Evolutionary conservation across 2,888 invertebrate species (phyloP).

Genomic region (Cantharis flavilabris): DNA sequence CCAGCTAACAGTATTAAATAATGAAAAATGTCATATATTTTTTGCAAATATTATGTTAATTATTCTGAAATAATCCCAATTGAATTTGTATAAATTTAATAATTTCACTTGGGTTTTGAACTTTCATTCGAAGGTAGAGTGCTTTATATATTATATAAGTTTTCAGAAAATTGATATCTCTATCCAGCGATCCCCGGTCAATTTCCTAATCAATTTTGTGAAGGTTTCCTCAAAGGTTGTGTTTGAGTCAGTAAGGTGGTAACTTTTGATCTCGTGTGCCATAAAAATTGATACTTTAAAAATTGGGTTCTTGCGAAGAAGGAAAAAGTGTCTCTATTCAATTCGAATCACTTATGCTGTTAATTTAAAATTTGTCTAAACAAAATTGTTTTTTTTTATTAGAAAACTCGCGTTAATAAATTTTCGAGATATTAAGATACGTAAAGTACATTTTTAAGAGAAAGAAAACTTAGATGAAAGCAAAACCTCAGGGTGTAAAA

Average conservation of each 20-base stretch:
- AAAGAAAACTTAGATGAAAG: constrained; percentile 10
- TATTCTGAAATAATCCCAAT: not conserved
- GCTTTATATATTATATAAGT: not conserved
- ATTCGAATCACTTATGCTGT: not conserved
- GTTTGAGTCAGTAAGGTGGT: not conserved
- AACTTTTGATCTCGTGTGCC: not conserved
- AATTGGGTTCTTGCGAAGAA: not conserved
- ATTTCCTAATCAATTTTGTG: not conserved
- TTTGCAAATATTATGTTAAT: too few relatives aligned
- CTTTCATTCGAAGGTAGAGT: not conserved
- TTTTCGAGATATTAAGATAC: not conserved
- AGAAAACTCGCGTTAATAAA: not conserved
- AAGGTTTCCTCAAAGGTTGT: not conserved
- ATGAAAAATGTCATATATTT: too few relatives aligned
- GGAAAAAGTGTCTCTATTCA: not conserved
- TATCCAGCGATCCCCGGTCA: not conserved
- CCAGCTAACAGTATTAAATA: too few relatives aligned
- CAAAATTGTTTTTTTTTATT: not conserved
- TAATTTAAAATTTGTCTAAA: not conserved
- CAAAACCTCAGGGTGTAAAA: constrained; percentile 16
- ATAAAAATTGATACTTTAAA: not conserved
- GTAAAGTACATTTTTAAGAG: constrained; percentile 2
- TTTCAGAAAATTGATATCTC: not conserved
- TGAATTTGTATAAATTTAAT: not conserved
- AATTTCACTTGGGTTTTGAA: not conserved